Base-by-base conservation (phyloP, 2,888 invertebrate genomes). In the Aelia acuminata region DNA sequence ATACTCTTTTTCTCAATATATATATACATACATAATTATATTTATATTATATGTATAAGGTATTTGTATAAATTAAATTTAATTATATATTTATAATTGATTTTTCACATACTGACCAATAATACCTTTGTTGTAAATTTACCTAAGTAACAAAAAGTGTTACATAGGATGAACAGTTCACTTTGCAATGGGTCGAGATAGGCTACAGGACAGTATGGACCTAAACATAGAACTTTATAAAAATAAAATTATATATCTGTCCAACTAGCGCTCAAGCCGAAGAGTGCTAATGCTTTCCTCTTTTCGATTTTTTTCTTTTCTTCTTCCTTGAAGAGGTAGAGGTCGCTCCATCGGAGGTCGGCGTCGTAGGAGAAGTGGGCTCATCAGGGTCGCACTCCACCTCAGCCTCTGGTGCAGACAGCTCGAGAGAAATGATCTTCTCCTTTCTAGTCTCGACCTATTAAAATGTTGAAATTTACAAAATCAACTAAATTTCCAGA, bases 381-480 rank as follows among this genome's bases (percentile, higher is more conserved):
- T 92, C 93, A 89, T 88, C 90, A n/a, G 94, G 94, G 22, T 94
- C 94, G 91, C 92, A 93, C 20, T 91, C 91, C 20, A 91, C 91
- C 35, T 90, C 93, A 47, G 91, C 87, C 91, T 94, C 94, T 89
- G 94, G 94, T 91, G 94, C 95, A 90, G 96, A 96, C 92, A 97
- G 93, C 93, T 97, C 97, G 93, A 97, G 93, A 89, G 97, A 97
- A 93, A 97, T 96, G 91, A 97, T 97, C 93, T 97, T 97, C 93
- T 97, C 97, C 93, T 96, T 96, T 90, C 97, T 95, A 90, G 97
- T 97, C 94, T 97, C 97, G 92, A 97, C 97, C 97, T 96, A 92
- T 53, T 48, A 4, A 49, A n/a, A 48, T 84, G 3, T 22, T n/a
- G n/a, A 84, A 43, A n/a, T 39, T 22, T 26, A 43, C 80, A 43